These are phyloP conservation scores for Drosophila ezoana DNA, from an alignment of 2,888 invertebrate genomes.

Conservation along the genomic window DNA sequence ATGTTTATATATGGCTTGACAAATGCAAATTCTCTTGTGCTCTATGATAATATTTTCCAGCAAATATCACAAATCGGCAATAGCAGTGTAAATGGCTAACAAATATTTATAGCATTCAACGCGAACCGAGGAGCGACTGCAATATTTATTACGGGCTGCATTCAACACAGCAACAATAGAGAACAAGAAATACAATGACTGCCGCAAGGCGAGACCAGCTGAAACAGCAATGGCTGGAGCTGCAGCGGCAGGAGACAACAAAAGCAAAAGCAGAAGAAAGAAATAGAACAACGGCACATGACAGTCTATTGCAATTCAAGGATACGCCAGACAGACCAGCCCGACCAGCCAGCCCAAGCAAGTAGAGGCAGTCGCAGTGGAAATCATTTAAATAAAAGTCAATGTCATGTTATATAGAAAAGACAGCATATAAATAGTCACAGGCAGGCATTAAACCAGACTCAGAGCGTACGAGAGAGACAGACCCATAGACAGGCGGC, in stretches of 20 bases:
- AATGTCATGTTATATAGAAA: conserved; percentile 75
- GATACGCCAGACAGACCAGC: conserved; percentile 33
- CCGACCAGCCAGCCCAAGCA: conserved; percentile 18
- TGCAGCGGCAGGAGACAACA: conserved; percentile 18
- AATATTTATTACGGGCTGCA: conserved; percentile 77
- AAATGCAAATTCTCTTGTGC: conserved; percentile 53
- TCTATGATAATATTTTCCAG: conserved; percentile 67
- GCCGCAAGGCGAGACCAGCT: conserved; percentile 55
- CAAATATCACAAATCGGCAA: conserved; percentile 78
- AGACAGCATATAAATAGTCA: conserved; percentile 76
- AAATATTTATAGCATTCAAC: conserved; percentile 71
- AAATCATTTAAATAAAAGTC: conserved; percentile 80
- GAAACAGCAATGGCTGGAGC: conserved; percentile 36
- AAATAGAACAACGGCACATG: conserved; percentile 48
- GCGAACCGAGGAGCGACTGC: conserved; percentile 51
- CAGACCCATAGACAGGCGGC: neutral
- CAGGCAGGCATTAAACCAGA: conserved; percentile 23
- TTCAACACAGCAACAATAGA: conserved; percentile 45
- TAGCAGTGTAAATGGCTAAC: conserved; percentile 71
- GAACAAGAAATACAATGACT: conserved; percentile 46
- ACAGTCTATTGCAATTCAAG: conserved; percentile 70
- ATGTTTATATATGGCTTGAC: conserved; percentile 29
- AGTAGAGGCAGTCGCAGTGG: conserved; percentile 46
- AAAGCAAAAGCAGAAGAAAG: conserved; percentile 23
- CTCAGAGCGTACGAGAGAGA: neutral